Base-by-base conservation (phyloP, 2,113 vertebrate species). In the Nothobranchius furzeri region DNA sequence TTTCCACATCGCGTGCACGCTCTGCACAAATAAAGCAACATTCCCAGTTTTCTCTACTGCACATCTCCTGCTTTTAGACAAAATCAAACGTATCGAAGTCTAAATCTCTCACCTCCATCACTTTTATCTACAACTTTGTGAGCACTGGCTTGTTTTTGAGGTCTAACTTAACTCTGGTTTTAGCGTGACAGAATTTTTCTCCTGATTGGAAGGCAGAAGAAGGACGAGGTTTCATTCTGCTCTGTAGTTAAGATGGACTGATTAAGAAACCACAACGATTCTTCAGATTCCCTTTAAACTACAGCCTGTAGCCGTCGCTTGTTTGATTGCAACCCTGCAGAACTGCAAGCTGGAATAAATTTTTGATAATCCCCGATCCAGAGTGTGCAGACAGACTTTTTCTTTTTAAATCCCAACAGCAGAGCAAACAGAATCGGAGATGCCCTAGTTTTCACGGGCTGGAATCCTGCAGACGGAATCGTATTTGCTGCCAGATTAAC, bases 381-480 rank as follows among this genome's bases (percentile, higher is more conserved):
- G 30, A 30, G 12, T 36, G 36, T 42, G 46, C 46, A 35, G 17
- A 40, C 37, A 30, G 30, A 30, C 30, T 30, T 30, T 30, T 30
- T 25, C 67, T 49, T 69, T 30, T 37, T 69, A 24, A n/a, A 17
- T 69, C 48, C 57, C n/a, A 36, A 69, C 43, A 53, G 48, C 24
- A 46, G 15, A 15, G 9, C 7, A 20, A 20, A 50, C 48, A 20
- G 9, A 20, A 20, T n/a, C 9, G 30, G 60, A 60, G 51, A 58
- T 43, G 67, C 45, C 52, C 59, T 14, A 63, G 69, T 45, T 64
- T 71, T 42, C 52, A 71, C 45, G 45, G 35, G 42, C 52, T 11
- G 7, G 40, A 63, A 36, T 36, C 56, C 69, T 35, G 52, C 46
- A 51, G 13, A 37, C 12, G 2, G 9, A 30, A 8, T 47, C 14